These are phyloP conservation scores for Aptenodytes forsteri DNA, from an alignment of 2,113 vertebrate genomes.

Conservation along the genomic window DNA sequence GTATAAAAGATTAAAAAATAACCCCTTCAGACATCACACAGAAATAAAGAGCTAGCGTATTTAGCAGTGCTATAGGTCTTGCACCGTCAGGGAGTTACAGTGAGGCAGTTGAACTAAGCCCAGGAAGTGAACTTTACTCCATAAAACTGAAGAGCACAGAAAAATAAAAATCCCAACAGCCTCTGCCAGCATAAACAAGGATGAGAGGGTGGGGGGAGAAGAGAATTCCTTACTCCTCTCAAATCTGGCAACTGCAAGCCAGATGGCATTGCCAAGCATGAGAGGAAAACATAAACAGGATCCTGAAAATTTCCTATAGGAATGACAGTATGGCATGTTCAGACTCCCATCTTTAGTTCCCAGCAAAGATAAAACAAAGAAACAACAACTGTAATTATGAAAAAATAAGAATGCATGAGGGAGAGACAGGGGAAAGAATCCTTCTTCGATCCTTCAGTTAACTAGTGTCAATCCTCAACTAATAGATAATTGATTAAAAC, in stretches of 20 bases:
- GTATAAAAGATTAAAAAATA: not conserved
- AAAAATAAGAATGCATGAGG: not conserved
- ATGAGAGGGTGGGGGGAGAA: not conserved
- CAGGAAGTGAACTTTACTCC: not conserved
- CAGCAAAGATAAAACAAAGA: not conserved
- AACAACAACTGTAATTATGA: not conserved
- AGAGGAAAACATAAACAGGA: not conserved
- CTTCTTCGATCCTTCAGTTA: not conserved
- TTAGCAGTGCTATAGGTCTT: not conserved
- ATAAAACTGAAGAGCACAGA: not conserved
- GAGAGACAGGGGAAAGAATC: not conserved
- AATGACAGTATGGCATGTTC: not conserved
- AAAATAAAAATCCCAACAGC: not conserved
- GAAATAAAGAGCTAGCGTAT: not conserved
- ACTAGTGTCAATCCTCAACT: not conserved
- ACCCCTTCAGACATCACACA: not conserved
- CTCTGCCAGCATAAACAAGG: not conserved
- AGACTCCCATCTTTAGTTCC: not conserved
- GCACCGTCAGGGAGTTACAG: not conserved
- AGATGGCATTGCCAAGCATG: not conserved
- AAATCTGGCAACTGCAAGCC: not conserved
- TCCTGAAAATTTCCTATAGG: not conserved
- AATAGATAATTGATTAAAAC: not conserved
- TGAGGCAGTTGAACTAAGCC: not conserved
- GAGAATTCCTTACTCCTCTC: not conserved